phyloP scores from a whole-genome alignment of 2,888 invertebrate genomes.

The Dysmachus trigonus region DNA sequence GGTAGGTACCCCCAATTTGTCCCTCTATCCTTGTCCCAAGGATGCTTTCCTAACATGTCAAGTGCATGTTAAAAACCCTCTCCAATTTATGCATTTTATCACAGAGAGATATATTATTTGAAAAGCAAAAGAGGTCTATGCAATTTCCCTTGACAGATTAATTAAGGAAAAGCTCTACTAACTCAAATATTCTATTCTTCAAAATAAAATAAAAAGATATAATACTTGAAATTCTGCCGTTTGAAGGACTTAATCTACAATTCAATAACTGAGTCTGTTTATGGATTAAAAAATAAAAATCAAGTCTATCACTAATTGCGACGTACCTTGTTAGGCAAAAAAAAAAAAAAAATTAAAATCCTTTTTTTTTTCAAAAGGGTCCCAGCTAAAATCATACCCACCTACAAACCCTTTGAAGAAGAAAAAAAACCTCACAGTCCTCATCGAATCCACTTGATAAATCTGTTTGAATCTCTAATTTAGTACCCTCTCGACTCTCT shows the following conservation, averaged over 20 bases:
- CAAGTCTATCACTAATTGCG: not conserved
- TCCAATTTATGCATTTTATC: not conserved
- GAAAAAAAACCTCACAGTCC: not conserved
- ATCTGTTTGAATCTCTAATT: not conserved
- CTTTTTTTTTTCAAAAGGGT: too few relatives aligned
- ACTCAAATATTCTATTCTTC: not conserved
- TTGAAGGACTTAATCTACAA: not conserved
- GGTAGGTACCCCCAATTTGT: not conserved
- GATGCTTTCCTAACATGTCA: not conserved
- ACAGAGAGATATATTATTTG: not conserved
- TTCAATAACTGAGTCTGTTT: not conserved
- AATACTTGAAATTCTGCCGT: not conserved
- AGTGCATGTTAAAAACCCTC: not conserved
- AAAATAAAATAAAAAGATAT: not conserved
- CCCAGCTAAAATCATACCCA: not conserved
- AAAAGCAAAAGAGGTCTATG: not conserved
- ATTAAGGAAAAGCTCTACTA: not conserved
- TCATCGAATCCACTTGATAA: not conserved
- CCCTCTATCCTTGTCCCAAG: not conserved
- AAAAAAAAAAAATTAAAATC: too few relatives aligned
- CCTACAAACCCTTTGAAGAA: not conserved
- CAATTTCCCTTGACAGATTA: not conserved
- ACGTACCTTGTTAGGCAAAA: not conserved
- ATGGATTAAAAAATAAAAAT: not conserved
- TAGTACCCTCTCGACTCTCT: not conserved